These are phyloP conservation scores for Nomada fabriciana DNA, from an alignment of 2,888 invertebrate species.

Conservation along the genomic window DNA sequence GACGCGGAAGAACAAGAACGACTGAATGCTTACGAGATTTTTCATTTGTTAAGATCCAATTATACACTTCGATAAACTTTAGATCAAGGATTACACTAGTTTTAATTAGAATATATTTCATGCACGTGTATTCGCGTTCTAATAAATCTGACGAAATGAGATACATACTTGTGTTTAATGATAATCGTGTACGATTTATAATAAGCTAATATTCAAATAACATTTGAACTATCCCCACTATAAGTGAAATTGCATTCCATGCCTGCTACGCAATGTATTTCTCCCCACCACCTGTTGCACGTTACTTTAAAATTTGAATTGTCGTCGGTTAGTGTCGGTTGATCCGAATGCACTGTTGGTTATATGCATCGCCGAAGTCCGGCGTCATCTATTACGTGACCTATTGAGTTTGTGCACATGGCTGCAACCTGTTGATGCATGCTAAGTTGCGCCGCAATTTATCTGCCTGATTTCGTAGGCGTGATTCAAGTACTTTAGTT, in stretches of 20 bases:
- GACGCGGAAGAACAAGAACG: too few species aligned
- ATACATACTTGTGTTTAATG: too few species aligned
- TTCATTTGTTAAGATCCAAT: too few species aligned
- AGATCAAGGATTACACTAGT: too few species aligned
- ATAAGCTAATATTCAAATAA: not conserved
- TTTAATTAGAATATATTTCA: too few species aligned
- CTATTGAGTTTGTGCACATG: not conserved
- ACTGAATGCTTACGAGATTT: too few species aligned
- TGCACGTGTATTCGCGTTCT: too few species aligned
- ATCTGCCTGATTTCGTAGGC: too few species aligned
- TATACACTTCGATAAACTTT: too few species aligned
- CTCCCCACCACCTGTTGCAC: conserved; percentile 56
- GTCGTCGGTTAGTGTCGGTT: conserved; percentile 57
- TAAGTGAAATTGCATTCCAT: not conserved
- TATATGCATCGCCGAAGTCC: not conserved
- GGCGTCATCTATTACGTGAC: conserved; percentile 11
- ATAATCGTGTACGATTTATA: too few species aligned
- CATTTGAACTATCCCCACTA: not conserved
- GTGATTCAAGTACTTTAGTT: not conserved
- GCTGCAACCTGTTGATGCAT: conserved; percentile 30
- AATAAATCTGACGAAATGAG: too few species aligned
- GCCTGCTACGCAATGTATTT: conserved; percentile 25
- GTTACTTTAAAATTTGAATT: conserved; percentile 67
- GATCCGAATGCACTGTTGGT: not conserved
- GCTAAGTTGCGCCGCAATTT: not conserved